Percentiles rank a stretch among this genome's conserved stretches.
Evolutionary conservation across 1,140 invertebrate genomes (phyloP).

Genomic region (Euwallacea similis): DNA sequence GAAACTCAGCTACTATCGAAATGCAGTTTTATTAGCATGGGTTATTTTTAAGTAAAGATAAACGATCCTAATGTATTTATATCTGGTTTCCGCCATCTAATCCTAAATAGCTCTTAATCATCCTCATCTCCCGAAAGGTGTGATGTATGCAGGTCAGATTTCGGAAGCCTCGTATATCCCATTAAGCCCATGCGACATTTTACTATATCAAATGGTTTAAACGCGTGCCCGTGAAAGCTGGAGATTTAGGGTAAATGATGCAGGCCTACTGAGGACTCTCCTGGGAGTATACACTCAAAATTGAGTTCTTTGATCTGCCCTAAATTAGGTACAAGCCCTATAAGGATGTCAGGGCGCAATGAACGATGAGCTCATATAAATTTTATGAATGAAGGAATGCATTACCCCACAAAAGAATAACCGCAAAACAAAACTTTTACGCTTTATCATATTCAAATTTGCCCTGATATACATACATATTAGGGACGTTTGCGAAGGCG

Average conservation of each 20-base stretch:
- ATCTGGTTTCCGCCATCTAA: slow-evolving; percentile 18
- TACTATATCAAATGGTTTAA: slow-evolving; percentile 13
- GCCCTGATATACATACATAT: too few species aligned
- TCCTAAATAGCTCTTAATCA: slow-evolving; percentile 7
- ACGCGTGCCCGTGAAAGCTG: not conserved
- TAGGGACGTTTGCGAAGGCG: too few species aligned
- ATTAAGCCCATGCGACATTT: slow-evolving; percentile 16
- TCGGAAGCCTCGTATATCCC: slow-evolving; percentile 16
- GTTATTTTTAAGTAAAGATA: not conserved
- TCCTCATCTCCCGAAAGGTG: slow-evolving; percentile 6
- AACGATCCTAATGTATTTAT: slow-evolving; percentile 4
- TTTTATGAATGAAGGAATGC: too few species aligned
- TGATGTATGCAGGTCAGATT: slow-evolving; percentile 23
- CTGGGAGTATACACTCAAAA: too few species aligned
- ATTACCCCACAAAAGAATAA: too few species aligned
- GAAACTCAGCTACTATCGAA: not conserved
- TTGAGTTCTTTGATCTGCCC: too few species aligned
- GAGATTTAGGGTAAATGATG: slow-evolving; percentile 3
- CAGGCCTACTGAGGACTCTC: not conserved
- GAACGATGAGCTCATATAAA: too few species aligned
- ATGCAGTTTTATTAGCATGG: not conserved
- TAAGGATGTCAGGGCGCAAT: too few species aligned
- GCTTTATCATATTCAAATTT: too few species aligned
- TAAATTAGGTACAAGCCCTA: too few species aligned
- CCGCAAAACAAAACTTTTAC: too few species aligned